Evolutionary conservation across 2,888 invertebrate species (phyloP).

Genomic region (Synanthedon myopaeformis): DNA sequence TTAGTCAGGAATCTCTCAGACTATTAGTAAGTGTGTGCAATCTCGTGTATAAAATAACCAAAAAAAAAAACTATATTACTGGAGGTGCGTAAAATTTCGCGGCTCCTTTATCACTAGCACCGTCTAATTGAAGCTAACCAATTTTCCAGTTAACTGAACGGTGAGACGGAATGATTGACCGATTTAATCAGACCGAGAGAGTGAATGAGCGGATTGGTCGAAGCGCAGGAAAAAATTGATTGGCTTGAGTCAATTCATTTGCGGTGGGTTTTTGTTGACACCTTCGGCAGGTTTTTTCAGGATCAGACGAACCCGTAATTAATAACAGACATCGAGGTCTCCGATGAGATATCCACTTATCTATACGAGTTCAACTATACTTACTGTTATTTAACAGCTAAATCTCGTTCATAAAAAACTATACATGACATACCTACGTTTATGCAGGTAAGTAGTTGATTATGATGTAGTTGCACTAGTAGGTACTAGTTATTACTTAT

Average conservation of each 20-base stretch:
- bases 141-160: slow-evolving; percentile 65
- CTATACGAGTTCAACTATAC: too few relatives aligned
- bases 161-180: slow-evolving; percentile 63
- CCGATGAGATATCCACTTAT: too few relatives aligned
- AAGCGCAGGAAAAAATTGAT: slow-evolving; percentile 51
- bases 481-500: too few relatives aligned
- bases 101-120: slow-evolving; percentile 48
- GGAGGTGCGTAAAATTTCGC: slow-evolving; percentile 1
- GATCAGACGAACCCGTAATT: not conserved
- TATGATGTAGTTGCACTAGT: too few relatives aligned
- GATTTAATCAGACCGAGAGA: slow-evolving; percentile 48
- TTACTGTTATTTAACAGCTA: too few relatives aligned
- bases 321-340: too few relatives aligned
- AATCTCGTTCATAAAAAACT: too few relatives aligned
- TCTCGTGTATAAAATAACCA: too few relatives aligned
- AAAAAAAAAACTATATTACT: too few relatives aligned
- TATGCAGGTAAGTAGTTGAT: too few relatives aligned
- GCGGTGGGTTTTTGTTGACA: slow-evolving; percentile 51
- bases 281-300: slow-evolving; percentile 32
- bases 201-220: slow-evolving; percentile 34
- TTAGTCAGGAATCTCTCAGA: too few relatives aligned
- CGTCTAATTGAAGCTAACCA: slow-evolving; percentile 50
- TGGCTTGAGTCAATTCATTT: slow-evolving; percentile 60
- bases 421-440: too few relatives aligned
- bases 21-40: not conserved